Conservation (phyloP, 2,888 invertebrate species). For the Heliconius cydno region DNA sequence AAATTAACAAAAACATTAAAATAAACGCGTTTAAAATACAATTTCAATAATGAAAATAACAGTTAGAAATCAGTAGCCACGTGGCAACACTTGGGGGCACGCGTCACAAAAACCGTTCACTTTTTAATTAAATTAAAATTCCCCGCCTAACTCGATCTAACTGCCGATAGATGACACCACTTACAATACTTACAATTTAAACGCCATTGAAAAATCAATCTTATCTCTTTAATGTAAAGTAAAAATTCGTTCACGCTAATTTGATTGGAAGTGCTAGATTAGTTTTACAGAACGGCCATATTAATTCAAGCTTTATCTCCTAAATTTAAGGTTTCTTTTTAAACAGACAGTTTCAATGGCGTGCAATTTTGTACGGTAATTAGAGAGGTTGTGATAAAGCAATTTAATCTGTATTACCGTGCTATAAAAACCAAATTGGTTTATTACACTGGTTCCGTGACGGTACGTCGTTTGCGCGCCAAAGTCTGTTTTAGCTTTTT, state of each 20-base stretch:
- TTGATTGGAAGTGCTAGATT: slow-evolving; percentile 51
- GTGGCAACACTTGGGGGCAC: slow-evolving; percentile 73
- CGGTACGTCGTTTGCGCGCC: slow-evolving; percentile 66
- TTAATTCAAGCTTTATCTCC: neutral
- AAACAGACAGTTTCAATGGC: slow-evolving; percentile 51
- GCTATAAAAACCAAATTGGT: slow-evolving; percentile 78
- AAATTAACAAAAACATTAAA: slow-evolving; percentile 29
- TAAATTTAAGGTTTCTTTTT: neutral
- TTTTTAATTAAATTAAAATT: slow-evolving; percentile 82
- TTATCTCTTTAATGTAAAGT: slow-evolving; percentile 46
- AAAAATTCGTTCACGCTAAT: slow-evolving; percentile 41
- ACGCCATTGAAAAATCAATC: slow-evolving; percentile 46
- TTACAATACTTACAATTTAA: slow-evolving; percentile 12
- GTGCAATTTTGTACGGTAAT: slow-evolving; percentile 71
- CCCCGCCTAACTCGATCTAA: slow-evolving; percentile 62
- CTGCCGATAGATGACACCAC: slow-evolving; percentile 54
- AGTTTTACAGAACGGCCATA: slow-evolving; percentile 29
- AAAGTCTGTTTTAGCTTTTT: slow-evolving; percentile 74
- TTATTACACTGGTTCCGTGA: slow-evolving; percentile 70
- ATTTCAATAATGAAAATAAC: slow-evolving; percentile 77
- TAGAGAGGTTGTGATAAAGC: slow-evolving; percentile 71
- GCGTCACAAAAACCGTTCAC: slow-evolving; percentile 63
- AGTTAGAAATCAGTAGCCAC: slow-evolving; percentile 68
- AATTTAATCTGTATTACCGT: slow-evolving; percentile 77
- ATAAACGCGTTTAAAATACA: slow-evolving; percentile 55